A percentile compares a stretch with the other conserved stretches of the same genome.
phyloP scores from a whole-genome alignment of 2,113 vertebrate genomes.

The Chloroceryle aenea region DNA sequence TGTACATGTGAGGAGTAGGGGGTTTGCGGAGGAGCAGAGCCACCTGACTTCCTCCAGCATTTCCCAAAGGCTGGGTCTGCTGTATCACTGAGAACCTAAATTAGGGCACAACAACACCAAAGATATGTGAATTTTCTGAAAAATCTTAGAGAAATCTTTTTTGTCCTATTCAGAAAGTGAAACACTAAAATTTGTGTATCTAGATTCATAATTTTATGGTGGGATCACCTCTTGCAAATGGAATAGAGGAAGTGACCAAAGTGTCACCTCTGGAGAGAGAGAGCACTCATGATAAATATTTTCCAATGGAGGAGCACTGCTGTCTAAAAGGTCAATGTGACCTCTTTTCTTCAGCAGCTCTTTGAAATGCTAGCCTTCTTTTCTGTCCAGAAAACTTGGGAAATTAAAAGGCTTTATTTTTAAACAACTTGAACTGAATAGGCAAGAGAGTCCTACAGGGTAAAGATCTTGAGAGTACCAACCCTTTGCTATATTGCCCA shows the following conservation, averaged over 20 bases:
- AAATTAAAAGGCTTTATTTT: background rate
- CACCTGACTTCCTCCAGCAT: background rate
- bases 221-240: background rate
- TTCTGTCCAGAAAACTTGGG: background rate
- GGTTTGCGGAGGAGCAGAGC: background rate
- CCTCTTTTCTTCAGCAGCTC: background rate
- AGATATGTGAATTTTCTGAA: background rate
- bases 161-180: background rate
- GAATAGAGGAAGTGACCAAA: background rate
- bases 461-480: background rate
- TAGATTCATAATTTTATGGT: background rate
- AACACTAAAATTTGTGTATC: background rate
- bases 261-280: background rate
- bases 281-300: background rate
- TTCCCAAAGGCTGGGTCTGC: background rate
- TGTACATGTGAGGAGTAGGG: background rate
- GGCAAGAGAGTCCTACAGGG: background rate
- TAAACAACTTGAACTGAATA: background rate
- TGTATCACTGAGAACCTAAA: background rate
- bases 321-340: background rate
- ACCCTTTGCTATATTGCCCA: background rate
- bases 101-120: background rate
- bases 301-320: background rate
- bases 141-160: background rate
- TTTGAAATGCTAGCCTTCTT: background rate